Percentiles rank a stretch among this genome's conserved stretches.
These are phyloP conservation scores for Julus scanicus DNA, from an alignment of 2,888 invertebrate genomes.

Conservation along the genomic window DNA sequence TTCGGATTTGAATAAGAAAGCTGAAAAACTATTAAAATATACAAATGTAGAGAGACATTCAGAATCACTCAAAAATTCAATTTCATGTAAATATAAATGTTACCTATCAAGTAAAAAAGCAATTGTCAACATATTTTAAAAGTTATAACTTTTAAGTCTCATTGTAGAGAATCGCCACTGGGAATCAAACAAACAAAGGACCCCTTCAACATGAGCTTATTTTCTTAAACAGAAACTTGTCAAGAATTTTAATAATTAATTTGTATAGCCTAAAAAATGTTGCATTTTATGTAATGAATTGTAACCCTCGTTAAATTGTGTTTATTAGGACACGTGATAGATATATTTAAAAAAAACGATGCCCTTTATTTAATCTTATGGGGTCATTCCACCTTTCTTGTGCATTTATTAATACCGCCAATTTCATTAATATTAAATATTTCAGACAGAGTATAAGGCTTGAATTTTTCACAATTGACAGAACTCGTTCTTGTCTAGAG, in stretches of 20 bases:
- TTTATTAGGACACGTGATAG: background rate
- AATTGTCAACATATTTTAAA: too few relatives aligned
- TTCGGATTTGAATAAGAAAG: background rate
- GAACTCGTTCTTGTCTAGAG: background rate
- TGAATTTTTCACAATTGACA: slow-evolving; percentile 9
- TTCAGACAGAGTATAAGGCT: background rate
- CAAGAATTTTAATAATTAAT: too few relatives aligned
- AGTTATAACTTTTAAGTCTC: too few relatives aligned
- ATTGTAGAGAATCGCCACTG: too few relatives aligned
- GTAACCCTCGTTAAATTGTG: background rate
- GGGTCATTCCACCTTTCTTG: background rate
- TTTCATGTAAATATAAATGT: background rate
- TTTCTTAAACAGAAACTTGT: too few relatives aligned
- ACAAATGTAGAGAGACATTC: background rate
- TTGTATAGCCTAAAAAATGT: background rate
- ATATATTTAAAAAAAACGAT: background rate
- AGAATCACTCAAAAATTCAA: too few relatives aligned
- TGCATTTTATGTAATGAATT: background rate
- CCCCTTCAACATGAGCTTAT: too few relatives aligned
- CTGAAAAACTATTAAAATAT: background rate
- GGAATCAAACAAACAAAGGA: too few relatives aligned
- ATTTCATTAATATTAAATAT: background rate
- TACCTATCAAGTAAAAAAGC: too few relatives aligned
- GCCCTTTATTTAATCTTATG: background rate
- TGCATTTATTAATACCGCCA: background rate